Conservation (phyloP, 1,140 invertebrate species). For the Zophobas morio region DNA sequence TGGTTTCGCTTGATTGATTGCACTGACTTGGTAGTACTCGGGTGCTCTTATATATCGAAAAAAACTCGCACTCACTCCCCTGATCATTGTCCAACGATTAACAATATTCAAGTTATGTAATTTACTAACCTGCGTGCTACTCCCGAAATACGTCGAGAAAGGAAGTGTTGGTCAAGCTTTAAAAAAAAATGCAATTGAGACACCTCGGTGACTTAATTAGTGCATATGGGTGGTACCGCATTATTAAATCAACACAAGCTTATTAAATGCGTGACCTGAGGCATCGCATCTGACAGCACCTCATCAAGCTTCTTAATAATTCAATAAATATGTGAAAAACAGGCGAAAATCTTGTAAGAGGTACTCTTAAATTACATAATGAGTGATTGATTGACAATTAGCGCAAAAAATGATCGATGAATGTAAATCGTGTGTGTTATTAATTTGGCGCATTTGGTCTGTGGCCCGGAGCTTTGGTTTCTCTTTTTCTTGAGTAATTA, state of each 20-base stretch:
- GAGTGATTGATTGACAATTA: constrained; percentile 33
- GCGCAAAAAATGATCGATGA: constrained; percentile 13
- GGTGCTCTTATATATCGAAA: constrained; percentile 4
- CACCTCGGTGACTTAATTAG: constrained; percentile 18
- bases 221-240: constrained; percentile 17
- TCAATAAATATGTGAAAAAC: constrained; percentile 4
- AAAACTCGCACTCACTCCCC: constrained; percentile 2
- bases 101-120: too few relatives aligned
- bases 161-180: constrained; percentile 17
- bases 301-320: constrained; percentile 8
- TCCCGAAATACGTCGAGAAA: not conserved
- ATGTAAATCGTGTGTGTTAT: not conserved
- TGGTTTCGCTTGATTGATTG: constrained; percentile 16
- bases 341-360: not conserved
- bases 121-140: not conserved
- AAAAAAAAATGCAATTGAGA: constrained; percentile 12
- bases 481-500: constrained; percentile 32
- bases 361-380: constrained; percentile 13
- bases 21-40: not conserved
- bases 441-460: constrained; percentile 33
- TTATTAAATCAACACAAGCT: not conserved
- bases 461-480: constrained; percentile 27
- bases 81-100: too few relatives aligned
- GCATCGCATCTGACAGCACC: not conserved
- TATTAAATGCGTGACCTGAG: not conserved